Conservation (phyloP, 1,140 invertebrate species). For the Whitmania pigra region DNA sequence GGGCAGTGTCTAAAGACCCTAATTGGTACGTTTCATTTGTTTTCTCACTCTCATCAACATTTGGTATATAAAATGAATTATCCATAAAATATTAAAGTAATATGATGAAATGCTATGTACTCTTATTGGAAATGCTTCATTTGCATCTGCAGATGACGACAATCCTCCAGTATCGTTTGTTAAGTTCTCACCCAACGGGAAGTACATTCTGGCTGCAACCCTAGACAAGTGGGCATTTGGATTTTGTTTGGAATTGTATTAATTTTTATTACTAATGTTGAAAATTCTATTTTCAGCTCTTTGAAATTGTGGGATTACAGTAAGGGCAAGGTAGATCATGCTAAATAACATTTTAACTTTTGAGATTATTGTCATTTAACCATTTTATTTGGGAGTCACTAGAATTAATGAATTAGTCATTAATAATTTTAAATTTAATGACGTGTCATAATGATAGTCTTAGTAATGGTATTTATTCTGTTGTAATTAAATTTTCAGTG, state of each 20-base stretch:
- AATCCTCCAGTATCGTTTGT: conserved; percentile 99
- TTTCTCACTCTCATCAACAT: neutral
- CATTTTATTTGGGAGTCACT: too few species aligned
- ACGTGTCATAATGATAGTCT: too few species aligned
- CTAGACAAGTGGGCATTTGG: conserved; percentile 63
- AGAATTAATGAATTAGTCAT: too few species aligned
- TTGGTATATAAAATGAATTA: too few species aligned
- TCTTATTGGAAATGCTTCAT: neutral
- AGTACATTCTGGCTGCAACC: conserved; percentile 95
- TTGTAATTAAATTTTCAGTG: conserved; percentile 46
- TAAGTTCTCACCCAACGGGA: conserved; percentile 98
- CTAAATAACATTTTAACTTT: conserved; percentile 21
- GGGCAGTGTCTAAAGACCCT: conserved; percentile 95
- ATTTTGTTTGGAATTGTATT: conserved; percentile 6
- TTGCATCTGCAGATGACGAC: conserved; percentile 58
- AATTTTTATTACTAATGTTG: conserved; percentile 12
- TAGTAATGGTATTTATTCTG: too few species aligned
- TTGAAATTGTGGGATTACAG: conserved; percentile 98
- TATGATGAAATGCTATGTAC: neutral
- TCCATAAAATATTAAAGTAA: too few species aligned
- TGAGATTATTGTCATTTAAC: neutral
- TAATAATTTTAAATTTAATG: too few species aligned
- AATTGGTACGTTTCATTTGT: conserved; percentile 33
- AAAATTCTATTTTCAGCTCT: conserved; percentile 48
- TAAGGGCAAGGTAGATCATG: conserved; percentile 54